Percentiles rank a stretch among this genome's conserved stretches.
phyloP scores from a whole-genome alignment of 1,140 invertebrate species.

The Olivierus martensii region DNA sequence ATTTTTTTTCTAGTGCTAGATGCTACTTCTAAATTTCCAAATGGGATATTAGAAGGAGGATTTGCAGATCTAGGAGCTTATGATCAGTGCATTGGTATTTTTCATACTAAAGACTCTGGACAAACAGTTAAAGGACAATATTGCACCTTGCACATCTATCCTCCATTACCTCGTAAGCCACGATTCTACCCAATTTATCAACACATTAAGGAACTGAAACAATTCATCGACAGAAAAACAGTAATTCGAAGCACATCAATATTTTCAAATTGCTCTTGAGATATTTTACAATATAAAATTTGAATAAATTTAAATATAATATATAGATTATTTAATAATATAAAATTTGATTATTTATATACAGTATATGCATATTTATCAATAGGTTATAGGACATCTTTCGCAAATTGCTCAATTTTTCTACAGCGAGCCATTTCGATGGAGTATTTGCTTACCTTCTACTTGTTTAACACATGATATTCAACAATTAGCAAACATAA shows the following conservation, averaged over 20 bases:
- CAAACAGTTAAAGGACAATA: not conserved
- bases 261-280: too few relatives aligned
- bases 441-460: not conserved
- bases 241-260: too few relatives aligned
- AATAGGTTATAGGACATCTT: not conserved
- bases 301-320: too few relatives aligned
- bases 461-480: not conserved
- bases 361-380: too few relatives aligned
- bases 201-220: not conserved
- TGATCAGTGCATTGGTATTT: not conserved
- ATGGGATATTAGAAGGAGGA: not conserved
- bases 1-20: not conserved
- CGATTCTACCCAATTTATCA: not conserved
- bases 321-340: too few relatives aligned
- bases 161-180: not conserved
- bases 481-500: too few relatives aligned
- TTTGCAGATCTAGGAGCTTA: not conserved
- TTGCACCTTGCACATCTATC: not conserved
- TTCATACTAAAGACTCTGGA: not conserved
- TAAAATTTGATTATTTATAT: too few relatives aligned
- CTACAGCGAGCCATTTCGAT: not conserved
- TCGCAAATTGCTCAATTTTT: not conserved
- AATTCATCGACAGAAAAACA: not conserved
- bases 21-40: not conserved
- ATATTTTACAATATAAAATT: too few relatives aligned